These are phyloP conservation scores for Leuctra nigra DNA, from an alignment of 2,888 invertebrate genomes.

Conservation along the genomic window DNA sequence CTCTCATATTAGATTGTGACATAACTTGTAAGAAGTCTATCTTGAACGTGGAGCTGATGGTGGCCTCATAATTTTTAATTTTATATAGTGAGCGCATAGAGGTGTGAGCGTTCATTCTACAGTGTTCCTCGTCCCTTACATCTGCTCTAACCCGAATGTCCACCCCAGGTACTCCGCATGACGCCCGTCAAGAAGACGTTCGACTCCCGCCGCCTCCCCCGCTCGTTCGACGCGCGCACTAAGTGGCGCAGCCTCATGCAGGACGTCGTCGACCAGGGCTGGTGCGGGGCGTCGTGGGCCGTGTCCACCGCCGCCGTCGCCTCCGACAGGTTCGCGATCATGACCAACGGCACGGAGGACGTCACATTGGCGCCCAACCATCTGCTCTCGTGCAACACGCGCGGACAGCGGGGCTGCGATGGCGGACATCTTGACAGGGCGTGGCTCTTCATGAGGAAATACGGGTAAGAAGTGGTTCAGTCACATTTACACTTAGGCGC, in stretches of 20 bases:
- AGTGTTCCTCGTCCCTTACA: no score
- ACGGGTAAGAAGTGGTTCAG: conserved; percentile 41
- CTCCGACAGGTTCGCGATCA: conserved; percentile 73
- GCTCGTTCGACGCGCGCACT: conserved; percentile 65
- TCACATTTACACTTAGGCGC: no score
- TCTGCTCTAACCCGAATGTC: no score
- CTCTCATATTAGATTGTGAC: no score
- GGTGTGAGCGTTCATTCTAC: no score
- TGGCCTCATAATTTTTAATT: no score
- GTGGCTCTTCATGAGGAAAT: conserved; percentile 79
- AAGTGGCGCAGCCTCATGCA: conserved; percentile 71
- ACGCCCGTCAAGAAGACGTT: conserved; percentile 49
- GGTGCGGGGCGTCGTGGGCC: conserved; percentile 91
- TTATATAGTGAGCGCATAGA: no score
- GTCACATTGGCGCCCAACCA: conserved; percentile 75
- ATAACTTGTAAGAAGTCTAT: no score
- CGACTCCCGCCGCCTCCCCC: conserved; percentile 55
- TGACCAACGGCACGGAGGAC: conserved; percentile 71
- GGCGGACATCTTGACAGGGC: conserved; percentile 89
- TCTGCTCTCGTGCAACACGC: conserved; percentile 75
- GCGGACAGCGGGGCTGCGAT: conserved; percentile 70
- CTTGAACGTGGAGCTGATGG: no score
- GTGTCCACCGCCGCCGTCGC: conserved; percentile 76
- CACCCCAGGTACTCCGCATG: conserved; percentile 26
- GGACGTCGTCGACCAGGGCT: conserved; percentile 52